phyloP scores from a whole-genome alignment of 2,888 invertebrate genomes.

The Drosophila neoperkinsi region DNA sequence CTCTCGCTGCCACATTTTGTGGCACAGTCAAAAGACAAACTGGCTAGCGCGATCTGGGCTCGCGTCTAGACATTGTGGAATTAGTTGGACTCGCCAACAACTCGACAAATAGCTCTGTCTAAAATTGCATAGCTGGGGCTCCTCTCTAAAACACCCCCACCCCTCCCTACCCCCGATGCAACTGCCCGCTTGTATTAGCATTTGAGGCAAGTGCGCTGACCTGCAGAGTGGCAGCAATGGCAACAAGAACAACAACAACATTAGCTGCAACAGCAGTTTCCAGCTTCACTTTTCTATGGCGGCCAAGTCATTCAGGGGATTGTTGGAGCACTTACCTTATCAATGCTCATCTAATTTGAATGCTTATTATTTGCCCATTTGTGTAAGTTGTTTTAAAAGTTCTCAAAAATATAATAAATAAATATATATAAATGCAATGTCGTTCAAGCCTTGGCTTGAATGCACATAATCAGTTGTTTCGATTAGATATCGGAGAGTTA shows the following conservation, averaged over 20 bases:
- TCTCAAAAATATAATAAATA: too few species aligned
- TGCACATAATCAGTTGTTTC: neutral
- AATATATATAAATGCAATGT: neutral
- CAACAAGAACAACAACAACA: neutral
- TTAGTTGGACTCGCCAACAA: slow-evolving; percentile 57
- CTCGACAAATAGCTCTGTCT: slow-evolving; percentile 66
- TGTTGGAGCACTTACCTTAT: neutral
- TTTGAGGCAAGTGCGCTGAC: slow-evolving; percentile 57
- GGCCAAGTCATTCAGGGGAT: slow-evolving; percentile 38
- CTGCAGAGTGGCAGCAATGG: slow-evolving; percentile 44
- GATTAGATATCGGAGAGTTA: neutral
- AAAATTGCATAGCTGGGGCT: slow-evolving; percentile 53
- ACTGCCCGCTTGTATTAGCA: slow-evolving; percentile 55
- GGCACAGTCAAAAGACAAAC: slow-evolving; percentile 67
- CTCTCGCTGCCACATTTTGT: slow-evolving; percentile 10
- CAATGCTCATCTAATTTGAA: neutral
- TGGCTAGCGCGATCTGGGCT: slow-evolving; percentile 44
- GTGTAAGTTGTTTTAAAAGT: neutral
- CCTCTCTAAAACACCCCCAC: neutral
- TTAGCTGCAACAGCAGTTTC: neutral
- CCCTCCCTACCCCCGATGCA: neutral
- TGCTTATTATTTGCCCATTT: neutral
- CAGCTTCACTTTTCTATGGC: slow-evolving; percentile 16
- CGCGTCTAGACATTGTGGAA: slow-evolving; percentile 71
- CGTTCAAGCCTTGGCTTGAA: neutral